Conservation (phyloP, 2,797 vertebrate genomes). For the Cetoscarus ocellatus region DNA sequence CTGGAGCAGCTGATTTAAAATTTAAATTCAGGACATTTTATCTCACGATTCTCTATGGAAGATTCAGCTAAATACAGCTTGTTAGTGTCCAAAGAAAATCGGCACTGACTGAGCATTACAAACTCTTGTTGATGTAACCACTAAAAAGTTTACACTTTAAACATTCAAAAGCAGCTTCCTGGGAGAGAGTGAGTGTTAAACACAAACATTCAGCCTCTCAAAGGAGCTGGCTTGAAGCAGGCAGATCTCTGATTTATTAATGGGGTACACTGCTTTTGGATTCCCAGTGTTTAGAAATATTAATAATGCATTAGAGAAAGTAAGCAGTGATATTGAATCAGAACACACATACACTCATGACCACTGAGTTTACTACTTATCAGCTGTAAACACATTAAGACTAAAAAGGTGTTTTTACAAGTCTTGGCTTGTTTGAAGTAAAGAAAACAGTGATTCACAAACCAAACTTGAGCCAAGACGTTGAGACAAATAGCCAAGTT, state of each 20-base stretch:
- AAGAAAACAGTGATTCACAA: constrained; percentile 21
- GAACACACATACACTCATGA: constrained; percentile 24
- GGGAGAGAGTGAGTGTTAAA: constrained; percentile 44
- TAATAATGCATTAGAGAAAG: constrained; percentile 70
- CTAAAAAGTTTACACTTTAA: constrained; percentile 52
- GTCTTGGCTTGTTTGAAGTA: constrained; percentile 1
- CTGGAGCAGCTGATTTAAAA: constrained; percentile 15
- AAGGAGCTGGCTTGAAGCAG: constrained; percentile 44
- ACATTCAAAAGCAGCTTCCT: constrained; percentile 49
- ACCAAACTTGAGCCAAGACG: constrained; percentile 2
- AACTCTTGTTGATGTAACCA: constrained; percentile 36
- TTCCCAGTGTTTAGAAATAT: constrained; percentile 71
- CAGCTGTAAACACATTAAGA: constrained; percentile 23
- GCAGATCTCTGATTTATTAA: constrained; percentile 74
- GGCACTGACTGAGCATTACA: constrained; percentile 1
- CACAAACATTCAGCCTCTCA: constrained; percentile 48
- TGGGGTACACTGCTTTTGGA: constrained; percentile 65
- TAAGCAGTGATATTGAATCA: constrained; percentile 38
- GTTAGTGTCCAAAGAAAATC: constrained; percentile 18
- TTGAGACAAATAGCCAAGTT: constrained; percentile 17
- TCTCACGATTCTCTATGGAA: not conserved
- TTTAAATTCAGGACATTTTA: constrained; percentile 23
- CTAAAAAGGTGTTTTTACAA: constrained; percentile 21
- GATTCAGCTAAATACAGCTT: constrained; percentile 16
- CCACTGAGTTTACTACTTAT: constrained; percentile 22